phyloP scores from a whole-genome alignment of 2,797 vertebrate species.

The Numenius phaeopus region DNA sequence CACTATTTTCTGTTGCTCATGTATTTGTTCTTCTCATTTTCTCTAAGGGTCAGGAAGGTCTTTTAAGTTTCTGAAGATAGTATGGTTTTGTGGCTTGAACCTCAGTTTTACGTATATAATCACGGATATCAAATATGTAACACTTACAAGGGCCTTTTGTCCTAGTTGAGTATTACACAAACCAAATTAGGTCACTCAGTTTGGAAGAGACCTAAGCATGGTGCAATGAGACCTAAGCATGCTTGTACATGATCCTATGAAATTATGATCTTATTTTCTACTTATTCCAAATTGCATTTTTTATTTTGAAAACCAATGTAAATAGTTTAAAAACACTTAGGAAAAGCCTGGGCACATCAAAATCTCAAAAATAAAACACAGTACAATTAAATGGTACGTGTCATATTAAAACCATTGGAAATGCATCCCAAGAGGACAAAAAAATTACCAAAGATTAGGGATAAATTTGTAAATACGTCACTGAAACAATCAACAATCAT shows the following conservation, averaged over 20 bases:
- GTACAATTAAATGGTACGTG: not conserved
- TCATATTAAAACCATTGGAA: conserved; percentile 3
- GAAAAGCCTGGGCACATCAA: not conserved
- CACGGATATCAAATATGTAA: not conserved
- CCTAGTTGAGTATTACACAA: not conserved
- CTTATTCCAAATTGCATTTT: not conserved
- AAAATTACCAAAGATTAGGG: conserved; percentile 12
- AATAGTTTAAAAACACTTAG: not conserved
- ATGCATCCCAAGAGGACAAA: conserved; percentile 9
- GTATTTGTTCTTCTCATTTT: not conserved
- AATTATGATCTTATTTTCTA: not conserved
- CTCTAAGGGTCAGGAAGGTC: not conserved
- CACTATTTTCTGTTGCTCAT: not conserved
- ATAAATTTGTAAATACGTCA: conserved; percentile 32
- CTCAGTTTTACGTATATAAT: not conserved
- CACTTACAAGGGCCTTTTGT: not conserved
- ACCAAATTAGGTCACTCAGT: not conserved
- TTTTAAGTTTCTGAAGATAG: not conserved
- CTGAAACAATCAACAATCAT: conserved; percentile 38
- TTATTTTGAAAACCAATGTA: not conserved
- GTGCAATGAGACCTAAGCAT: not conserved
- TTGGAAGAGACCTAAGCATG: not conserved
- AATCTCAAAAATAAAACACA: not conserved
- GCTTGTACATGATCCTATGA: not conserved
- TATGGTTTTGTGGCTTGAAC: not conserved